Conservation (phyloP, 2,797 vertebrate species). For the Pterois miles region DNA sequence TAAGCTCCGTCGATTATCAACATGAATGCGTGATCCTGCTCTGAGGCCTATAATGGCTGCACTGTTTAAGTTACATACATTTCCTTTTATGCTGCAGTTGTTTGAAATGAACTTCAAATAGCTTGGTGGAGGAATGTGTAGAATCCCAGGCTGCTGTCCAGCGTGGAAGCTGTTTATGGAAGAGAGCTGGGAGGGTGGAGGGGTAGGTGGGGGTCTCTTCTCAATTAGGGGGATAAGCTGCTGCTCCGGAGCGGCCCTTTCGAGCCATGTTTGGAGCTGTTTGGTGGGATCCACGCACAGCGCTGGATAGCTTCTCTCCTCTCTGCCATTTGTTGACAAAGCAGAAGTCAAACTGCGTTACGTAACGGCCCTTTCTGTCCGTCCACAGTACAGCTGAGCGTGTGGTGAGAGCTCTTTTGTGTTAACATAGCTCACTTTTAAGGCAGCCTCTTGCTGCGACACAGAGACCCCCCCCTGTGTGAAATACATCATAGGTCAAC, state of each 20-base stretch:
- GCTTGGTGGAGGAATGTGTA: slow-evolving; percentile 71
- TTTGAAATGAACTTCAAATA: slow-evolving; percentile 81
- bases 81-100: slow-evolving; percentile 86
- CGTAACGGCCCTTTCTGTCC: slow-evolving; percentile 63
- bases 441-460: slow-evolving; percentile 50
- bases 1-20: slow-evolving; percentile 49
- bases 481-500: slow-evolving; percentile 43
- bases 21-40: slow-evolving; percentile 39
- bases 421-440: slow-evolving; percentile 58
- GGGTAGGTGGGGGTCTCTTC: slow-evolving; percentile 59
- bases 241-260: slow-evolving; percentile 65
- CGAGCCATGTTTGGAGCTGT: slow-evolving; percentile 86
- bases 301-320: slow-evolving; percentile 70
- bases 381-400: slow-evolving; percentile 53
- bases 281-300: slow-evolving; percentile 66
- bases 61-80: slow-evolving; percentile 75
- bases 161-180: slow-evolving; percentile 82
- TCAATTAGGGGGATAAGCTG: slow-evolving; percentile 76
- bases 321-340: slow-evolving; percentile 83
- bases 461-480: slow-evolving; percentile 52
- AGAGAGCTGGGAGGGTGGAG: slow-evolving; percentile 62
- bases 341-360: slow-evolving; percentile 81
- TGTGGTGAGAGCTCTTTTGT: slow-evolving; percentile 70
- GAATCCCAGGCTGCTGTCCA: slow-evolving; percentile 74
- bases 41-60: slow-evolving; percentile 36